Conservation (phyloP, 2,113 vertebrate genomes). For the Procapra przewalskii region DNA sequence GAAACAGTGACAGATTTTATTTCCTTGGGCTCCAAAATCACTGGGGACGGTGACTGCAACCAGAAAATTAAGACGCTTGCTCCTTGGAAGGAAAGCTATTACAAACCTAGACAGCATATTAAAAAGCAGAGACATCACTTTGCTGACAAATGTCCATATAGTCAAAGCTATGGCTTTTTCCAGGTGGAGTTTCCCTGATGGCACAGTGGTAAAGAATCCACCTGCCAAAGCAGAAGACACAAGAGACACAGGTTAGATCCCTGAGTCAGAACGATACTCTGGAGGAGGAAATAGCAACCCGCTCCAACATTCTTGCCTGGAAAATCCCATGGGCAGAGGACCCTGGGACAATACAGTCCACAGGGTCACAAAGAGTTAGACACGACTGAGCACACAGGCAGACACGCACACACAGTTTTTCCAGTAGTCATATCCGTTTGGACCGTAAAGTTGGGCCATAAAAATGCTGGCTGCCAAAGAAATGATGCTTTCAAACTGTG, state of each 20-base stretch:
- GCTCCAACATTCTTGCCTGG: background rate
- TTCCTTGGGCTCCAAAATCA: background rate
- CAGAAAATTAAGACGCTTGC: background rate
- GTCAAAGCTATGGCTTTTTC: background rate
- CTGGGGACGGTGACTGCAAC: background rate
- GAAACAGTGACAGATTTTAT: background rate
- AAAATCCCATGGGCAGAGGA: background rate
- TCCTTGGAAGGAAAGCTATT: background rate
- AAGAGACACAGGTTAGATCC: background rate
- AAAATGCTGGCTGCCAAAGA: background rate
- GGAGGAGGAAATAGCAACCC: background rate
- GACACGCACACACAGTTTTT: accelerated
- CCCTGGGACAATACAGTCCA: background rate
- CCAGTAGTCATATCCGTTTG: background rate
- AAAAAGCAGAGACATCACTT: background rate
- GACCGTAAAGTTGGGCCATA: background rate
- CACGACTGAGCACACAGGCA: background rate
- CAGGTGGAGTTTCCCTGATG: background rate
- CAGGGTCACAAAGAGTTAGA: background rate
- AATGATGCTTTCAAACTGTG: background rate
- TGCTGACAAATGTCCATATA: background rate
- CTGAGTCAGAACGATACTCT: background rate
- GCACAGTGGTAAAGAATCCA: background rate
- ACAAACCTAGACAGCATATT: background rate
- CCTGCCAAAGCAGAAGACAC: background rate